Base-by-base conservation (phyloP, 1,140 invertebrate genomes). In the Polypedilum pembai region DNA sequence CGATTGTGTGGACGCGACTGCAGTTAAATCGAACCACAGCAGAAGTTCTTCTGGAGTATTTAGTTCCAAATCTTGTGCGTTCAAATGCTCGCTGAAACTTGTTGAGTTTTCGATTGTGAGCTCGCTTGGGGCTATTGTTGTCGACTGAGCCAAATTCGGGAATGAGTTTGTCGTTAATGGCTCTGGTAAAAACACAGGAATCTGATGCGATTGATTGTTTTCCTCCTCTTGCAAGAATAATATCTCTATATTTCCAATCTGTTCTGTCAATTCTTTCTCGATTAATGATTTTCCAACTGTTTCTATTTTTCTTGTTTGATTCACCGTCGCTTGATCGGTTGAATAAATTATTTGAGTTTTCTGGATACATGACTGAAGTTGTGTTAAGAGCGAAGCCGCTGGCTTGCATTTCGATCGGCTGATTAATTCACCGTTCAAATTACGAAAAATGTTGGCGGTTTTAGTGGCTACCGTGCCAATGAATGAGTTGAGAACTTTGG, bases 371-470 rank as follows among this genome's bases (percentile, higher is more conserved):
- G 45, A 15, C 20, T 69, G 17, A 10, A 69, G 18, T n/a, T 69
- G 17, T 69, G 17, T 18, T 69, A 17, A 56, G 24, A 18, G 65
- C 65, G 18, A 69, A 69, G 65, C 65, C 65, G 65, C 20, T 69
- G 65, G 65, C 65, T 69, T 69, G 65, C 65, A 69, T 69, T 69
- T 69, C 18, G 65, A 69, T 69, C 65, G 65, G 65, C n/a, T 18
- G 18, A 69, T 69, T 69, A 69, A 69, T 69, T 69, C 65, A 18
- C 65, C 65, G 65, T 69, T 69, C 5, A 69, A 21, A 18, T 69
- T 18, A 69, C 65, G 65, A 69, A 69, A 69, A 69, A 69, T 69
- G 8, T 18, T 69, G 5, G 18, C 65, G 65, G 17, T 69, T n/a
- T 21, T 69, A 69, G 18, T 18, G 18, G 65, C 65, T 18, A 69